Conservation (phyloP, 2,797 vertebrate genomes). For the Dipus sagitta region DNA sequence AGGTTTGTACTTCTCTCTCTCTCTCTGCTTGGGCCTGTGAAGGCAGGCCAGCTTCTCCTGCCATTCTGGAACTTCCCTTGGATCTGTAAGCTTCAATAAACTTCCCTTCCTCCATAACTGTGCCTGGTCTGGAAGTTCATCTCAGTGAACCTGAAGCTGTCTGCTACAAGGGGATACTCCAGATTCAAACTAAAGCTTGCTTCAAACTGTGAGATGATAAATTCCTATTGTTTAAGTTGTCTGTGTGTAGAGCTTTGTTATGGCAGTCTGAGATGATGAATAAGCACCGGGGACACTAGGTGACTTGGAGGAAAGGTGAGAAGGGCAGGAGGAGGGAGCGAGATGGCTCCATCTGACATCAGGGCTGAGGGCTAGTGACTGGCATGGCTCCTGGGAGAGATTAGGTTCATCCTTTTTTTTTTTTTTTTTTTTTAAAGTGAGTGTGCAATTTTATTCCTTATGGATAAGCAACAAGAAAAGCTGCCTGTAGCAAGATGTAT, state of each 20-base stretch:
- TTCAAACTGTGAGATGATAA: background rate
- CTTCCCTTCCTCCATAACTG: too few species aligned
- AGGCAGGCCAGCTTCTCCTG: too few species aligned
- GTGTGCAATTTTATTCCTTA: background rate
- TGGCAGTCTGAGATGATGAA: background rate
- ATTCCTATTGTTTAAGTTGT: background rate
- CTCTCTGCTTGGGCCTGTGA: too few species aligned
- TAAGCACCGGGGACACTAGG: background rate
- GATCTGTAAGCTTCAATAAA: too few species aligned
- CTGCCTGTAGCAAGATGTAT: background rate
- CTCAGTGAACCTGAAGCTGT: too few species aligned
- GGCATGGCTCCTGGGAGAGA: background rate
- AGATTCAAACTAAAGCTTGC: background rate
- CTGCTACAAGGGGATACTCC: too few species aligned
- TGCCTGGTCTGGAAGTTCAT: too few species aligned
- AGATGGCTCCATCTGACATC: fast-evolving
- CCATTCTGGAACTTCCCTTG: too few species aligned
- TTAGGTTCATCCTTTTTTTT: background rate
- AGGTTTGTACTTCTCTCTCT: too few species aligned
- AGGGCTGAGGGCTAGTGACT: background rate
- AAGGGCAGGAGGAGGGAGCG: fast-evolving
- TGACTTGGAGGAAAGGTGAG: background rate
- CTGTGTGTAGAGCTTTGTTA: background rate
- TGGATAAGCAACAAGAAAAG: background rate
- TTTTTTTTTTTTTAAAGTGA: background rate